These are phyloP conservation scores for Cyrtonyx montezumae DNA, from an alignment of 2,113 vertebrate genomes.

Conservation along the genomic window DNA sequence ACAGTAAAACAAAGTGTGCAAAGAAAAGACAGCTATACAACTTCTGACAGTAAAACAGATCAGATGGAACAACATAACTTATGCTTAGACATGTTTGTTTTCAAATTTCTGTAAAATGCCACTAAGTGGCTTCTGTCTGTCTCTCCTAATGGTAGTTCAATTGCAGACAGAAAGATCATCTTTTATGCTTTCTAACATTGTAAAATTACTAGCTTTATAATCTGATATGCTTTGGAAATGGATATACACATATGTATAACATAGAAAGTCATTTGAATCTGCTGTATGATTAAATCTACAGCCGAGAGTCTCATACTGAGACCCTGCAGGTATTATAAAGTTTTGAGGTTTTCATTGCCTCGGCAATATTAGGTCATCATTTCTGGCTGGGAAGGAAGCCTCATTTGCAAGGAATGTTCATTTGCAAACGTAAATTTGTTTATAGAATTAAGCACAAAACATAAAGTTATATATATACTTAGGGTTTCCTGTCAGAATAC, in stretches of 20 bases:
- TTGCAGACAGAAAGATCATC: background rate
- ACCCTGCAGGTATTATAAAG: background rate
- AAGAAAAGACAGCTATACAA: background rate
- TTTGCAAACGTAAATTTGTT: background rate
- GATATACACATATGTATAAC: background rate
- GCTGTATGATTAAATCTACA: background rate
- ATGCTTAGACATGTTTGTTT: background rate
- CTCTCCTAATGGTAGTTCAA: background rate
- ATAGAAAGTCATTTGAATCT: background rate
- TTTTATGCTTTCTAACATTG: background rate
- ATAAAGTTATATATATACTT: background rate
- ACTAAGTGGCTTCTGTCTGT: background rate
- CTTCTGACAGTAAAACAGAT: slow-evolving; percentile 7
- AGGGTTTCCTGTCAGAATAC: background rate
- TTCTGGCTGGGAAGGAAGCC: background rate
- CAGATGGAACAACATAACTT: background rate
- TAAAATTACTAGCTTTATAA: background rate
- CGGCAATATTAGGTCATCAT: background rate
- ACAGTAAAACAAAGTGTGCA: slow-evolving; percentile 7
- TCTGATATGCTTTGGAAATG: slow-evolving; percentile 4
- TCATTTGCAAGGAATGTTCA: background rate
- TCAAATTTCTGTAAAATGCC: background rate
- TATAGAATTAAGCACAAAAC: background rate
- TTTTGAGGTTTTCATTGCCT: background rate
- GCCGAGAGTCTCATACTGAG: background rate